phyloP scores from a whole-genome alignment of 1,140 invertebrate genomes.

The Oedothorax gibbosus region DNA sequence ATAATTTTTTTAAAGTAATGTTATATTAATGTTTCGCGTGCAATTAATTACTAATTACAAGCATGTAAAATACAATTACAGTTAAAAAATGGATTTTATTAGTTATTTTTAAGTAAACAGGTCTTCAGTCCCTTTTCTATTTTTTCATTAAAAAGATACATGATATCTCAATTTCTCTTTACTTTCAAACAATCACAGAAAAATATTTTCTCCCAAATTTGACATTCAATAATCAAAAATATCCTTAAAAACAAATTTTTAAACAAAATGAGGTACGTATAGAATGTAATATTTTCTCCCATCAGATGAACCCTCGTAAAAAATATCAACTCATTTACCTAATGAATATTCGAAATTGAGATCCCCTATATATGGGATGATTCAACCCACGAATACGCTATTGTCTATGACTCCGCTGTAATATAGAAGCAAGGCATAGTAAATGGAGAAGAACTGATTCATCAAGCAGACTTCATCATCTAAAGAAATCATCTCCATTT shows the following conservation, averaged over 20 bases:
- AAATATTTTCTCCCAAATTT: not conserved
- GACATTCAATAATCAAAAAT: slow-evolving; percentile 23
- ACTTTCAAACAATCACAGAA: not conserved
- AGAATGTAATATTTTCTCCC: slow-evolving; percentile 2
- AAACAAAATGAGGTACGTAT: not conserved
- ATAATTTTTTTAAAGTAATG: no score
- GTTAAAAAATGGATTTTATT: no score
- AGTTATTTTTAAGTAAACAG: no score
- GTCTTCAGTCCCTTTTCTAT: not conserved
- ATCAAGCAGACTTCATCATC: slow-evolving; percentile 38
- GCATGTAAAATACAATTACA: no score
- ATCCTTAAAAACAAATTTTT: not conserved
- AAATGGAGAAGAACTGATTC: slow-evolving; percentile 31
- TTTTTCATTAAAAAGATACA: not conserved
- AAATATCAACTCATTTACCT: slow-evolving; percentile 14
- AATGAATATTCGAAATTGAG: slow-evolving; percentile 3
- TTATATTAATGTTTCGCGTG: no score
- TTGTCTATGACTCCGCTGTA: slow-evolving; percentile 1
- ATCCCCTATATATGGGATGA: slow-evolving; percentile 3
- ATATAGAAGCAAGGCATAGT: not conserved
- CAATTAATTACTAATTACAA: no score
- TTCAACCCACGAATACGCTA: not conserved
- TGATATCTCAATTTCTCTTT: not conserved
- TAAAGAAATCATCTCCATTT: slow-evolving; percentile 34
- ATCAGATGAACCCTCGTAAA: not conserved